Conservation (phyloP, 2,113 vertebrate species). For the Corydoras maculifer region DNA sequence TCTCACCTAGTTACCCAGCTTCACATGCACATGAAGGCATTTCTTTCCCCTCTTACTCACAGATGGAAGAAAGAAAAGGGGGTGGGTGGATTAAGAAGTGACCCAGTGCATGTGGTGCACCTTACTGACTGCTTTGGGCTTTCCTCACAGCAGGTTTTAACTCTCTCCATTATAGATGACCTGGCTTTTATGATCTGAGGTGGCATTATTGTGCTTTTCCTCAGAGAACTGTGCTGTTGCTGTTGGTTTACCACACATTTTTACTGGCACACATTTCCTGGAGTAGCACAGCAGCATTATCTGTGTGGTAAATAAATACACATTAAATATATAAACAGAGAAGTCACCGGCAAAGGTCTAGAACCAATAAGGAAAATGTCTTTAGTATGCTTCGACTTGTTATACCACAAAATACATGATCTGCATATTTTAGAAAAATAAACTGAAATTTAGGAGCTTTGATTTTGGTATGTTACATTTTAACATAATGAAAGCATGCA, state of each 20-base stretch:
- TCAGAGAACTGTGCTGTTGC: conserved; percentile 1
- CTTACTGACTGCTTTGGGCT: conserved; percentile 16
- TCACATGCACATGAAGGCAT: background rate
- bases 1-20: conserved; percentile 3
- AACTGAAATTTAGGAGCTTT: too few species aligned
- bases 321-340: too few species aligned
- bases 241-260: background rate
- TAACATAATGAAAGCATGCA: too few species aligned
- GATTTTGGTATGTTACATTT: too few species aligned
- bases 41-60: background rate
- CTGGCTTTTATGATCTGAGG: conserved; percentile 24
- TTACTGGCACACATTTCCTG: background rate
- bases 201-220: conserved; percentile 17
- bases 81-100: conserved; percentile 6
- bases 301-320: too few species aligned
- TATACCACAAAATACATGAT: too few species aligned
- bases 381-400: too few species aligned
- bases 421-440: too few species aligned
- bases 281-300: background rate
- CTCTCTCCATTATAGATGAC: conserved; percentile 43
- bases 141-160: conserved; percentile 26
- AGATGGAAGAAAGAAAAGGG: too few species aligned
- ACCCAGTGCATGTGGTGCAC: conserved; percentile 20
- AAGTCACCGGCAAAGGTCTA: too few species aligned
- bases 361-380: too few species aligned